Evolutionary conservation across 1,140 invertebrate species (phyloP), one percentile per base, ranked within the genome.

Genomic region (Pseudomyrmex cubaensis): DNA sequence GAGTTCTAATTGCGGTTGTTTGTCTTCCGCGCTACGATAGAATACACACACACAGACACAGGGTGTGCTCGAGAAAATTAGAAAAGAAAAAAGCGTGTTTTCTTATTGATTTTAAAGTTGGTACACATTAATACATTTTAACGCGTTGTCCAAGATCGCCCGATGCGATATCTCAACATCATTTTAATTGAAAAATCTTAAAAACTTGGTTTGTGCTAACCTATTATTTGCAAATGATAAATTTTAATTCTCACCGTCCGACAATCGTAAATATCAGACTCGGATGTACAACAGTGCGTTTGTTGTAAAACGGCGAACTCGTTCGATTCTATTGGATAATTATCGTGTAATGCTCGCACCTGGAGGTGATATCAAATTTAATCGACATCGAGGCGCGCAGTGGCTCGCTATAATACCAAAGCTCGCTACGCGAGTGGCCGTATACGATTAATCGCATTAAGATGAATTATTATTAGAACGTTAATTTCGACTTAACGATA

Each of bases 211-310:
- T 56, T 17, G 75, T 85, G 20, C 69, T 80, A 82, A 88, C 52
- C 56, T 52, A 25, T 7, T 20, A 64, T 57, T 72, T 73, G 44
- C 35, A 7, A 35, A 35, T 35, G 7, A 35, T 35, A 2, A 25
- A 25, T 25, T 3, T 25, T 25, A 25, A 25, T 25, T 88, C 76
- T 77, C 72, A 61, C 64, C 61, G 46, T 50, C 64, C 83, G 64
- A 87, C 82, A 88, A 88, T 82, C 76, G 63, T 85, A 85, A 88
- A 88, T 87, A 85, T 56, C 10, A 62, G 50, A 44, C 74, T 84
- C 72, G 69, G 48, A 20, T 20, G 20, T 1, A 22, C 0, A 35
- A 35, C 35, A 35, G 35, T 7, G 13, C 8, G 57, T 59, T 59
- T 54, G 46, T 82, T 62, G 46, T 61, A 48, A 48, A 52, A 48